Evolutionary conservation across 2,888 invertebrate species (phyloP).

Genomic region (Brenthis ino): DNA sequence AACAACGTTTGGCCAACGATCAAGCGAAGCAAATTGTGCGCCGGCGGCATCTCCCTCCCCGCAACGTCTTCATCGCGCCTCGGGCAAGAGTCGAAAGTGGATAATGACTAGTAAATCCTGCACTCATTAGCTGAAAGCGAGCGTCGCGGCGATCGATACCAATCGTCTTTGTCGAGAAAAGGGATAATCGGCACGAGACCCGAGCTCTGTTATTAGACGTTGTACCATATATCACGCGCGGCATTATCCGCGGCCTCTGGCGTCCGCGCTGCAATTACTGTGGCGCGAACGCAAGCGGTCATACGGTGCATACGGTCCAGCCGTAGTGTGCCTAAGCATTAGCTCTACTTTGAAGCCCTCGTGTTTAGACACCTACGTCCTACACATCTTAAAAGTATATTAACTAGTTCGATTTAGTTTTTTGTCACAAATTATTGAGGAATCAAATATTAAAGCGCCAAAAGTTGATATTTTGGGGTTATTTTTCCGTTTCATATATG

Average conservation of each 20-base stretch:
- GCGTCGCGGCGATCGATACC: conserved; percentile 74
- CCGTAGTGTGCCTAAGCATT: background rate
- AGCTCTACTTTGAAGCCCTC: background rate
- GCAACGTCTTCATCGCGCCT: conserved; percentile 77
- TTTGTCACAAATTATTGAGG: too few relatives aligned
- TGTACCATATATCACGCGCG: conserved; percentile 80
- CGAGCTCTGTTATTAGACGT: conserved; percentile 76
- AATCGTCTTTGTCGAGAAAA: conserved; percentile 76
- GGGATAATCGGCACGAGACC: conserved; percentile 74
- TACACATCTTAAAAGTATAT: background rate
- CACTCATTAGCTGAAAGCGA: conserved; percentile 77
- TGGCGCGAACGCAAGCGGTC: conserved; percentile 53
- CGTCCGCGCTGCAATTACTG: conserved; percentile 75
- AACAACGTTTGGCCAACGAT: conserved; percentile 54
- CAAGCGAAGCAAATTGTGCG: conserved; percentile 67
- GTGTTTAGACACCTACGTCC: background rate
- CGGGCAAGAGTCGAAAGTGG: conserved; percentile 74
- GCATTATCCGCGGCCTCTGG: conserved; percentile 74
- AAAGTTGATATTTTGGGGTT: too few relatives aligned
- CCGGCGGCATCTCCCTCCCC: conserved; percentile 55
- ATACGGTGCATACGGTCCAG: conserved; percentile 12
- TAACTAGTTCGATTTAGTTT: background rate
- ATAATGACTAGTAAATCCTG: conserved; percentile 79
- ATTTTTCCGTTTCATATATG: background rate
- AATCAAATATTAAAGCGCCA: too few relatives aligned